Base-by-base conservation (phyloP, 2,797 vertebrate genomes). In the Eupleurogrammus muticus region DNA sequence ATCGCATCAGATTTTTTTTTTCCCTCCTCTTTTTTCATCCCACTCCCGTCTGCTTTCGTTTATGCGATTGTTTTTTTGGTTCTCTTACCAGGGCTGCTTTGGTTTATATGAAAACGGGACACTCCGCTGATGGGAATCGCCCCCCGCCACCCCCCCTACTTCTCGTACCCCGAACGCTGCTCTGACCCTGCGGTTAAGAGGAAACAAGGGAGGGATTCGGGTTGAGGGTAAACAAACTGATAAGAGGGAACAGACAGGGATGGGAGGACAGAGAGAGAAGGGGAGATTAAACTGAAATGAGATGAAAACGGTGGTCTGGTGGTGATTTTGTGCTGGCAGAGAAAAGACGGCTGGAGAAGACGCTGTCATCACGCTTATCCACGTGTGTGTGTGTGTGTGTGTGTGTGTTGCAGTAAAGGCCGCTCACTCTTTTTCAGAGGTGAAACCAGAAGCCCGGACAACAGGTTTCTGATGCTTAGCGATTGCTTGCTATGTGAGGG, bases 351-450 rank as follows among this genome's bases (percentile, higher is more conserved):
- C 44, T 63, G 21, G 78, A 77, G 28, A 50, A 56, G 56, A 56
- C 38, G 44, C 82, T 71, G 80, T 79, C 82, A 57, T 80, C 72
- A 5, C 60, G 66, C 56, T 77, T 73, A 82, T 80, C 82, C 75
- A 19, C 46, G 46, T 77, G 21, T 46, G 42, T 74, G 36, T 38
- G 38, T 77, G 28, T 46, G 42, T 74, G 79, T 77, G 83, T 74
- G 63, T 73, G 82, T 79, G n/a, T 58, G 52, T 68, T 7, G 40
- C 44, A 42, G 55, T 9, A 0, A n/a, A 55, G 70, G 63, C 60
- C 54, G 51, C 56, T 76, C 35, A n/a, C 8, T 40, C 73, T 70
- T 72, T n/a, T 59, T 81, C 66, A 63, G 68, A 56, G 66, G 52
- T 81, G 70, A 87, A 83, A 85, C 47, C 4, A 54, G 67, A 86